Conservation (phyloP, 2,888 invertebrate genomes). For the Chloroclystis v-ata region DNA sequence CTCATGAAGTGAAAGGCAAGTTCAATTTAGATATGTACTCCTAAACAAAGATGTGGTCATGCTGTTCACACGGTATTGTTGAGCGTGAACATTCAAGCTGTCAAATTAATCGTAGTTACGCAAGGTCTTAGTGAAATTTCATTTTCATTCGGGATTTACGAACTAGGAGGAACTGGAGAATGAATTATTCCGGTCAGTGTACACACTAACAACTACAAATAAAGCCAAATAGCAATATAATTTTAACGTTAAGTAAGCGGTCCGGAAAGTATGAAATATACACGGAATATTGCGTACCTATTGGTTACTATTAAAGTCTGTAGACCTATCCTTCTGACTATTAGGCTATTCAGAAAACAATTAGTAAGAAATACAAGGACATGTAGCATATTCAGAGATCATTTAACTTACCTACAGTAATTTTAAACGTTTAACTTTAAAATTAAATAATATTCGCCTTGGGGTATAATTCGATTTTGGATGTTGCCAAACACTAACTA, state of each 20-base stretch:
- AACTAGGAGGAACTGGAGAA: background rate
- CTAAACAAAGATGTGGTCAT: slow-evolving; percentile 53
- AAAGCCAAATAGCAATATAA: no score
- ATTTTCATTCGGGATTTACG: slow-evolving; percentile 19
- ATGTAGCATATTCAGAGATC: background rate
- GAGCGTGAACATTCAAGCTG: slow-evolving; percentile 39
- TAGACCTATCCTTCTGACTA: no score
- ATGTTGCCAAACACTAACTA: slow-evolving; percentile 4
- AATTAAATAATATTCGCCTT: background rate
- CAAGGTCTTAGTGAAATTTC: slow-evolving; percentile 43
- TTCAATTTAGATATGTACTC: slow-evolving; percentile 51
- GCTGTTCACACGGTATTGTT: slow-evolving; percentile 60
- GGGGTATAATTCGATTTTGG: background rate
- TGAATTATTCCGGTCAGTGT: no score
- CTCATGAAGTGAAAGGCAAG: slow-evolving; percentile 67
- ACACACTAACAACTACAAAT: no score
- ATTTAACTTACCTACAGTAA: background rate
- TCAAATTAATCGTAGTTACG: slow-evolving; percentile 47
- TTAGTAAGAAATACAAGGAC: no score
- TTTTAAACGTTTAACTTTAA: background rate
- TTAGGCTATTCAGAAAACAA: no score
- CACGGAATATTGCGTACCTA: no score
- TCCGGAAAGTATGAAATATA: no score
- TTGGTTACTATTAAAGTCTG: no score
- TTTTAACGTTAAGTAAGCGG: no score